A percentile compares a stretch with the other conserved stretches of the same genome.
Conservation (phyloP, 2,113 vertebrate species). For the Onychostruthus taczanowskii region DNA sequence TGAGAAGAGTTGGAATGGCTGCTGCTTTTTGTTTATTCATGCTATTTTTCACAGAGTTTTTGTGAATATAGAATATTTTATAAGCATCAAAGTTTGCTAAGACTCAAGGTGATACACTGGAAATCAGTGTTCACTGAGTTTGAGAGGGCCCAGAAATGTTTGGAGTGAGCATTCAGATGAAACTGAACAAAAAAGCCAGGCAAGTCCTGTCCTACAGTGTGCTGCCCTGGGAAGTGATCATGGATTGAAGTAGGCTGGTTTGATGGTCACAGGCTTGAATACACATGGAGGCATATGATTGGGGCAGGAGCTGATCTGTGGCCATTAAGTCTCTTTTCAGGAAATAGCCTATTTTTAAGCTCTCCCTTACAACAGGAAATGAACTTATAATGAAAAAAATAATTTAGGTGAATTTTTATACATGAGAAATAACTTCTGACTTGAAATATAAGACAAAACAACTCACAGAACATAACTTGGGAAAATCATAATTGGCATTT, state of each 20-base stretch:
- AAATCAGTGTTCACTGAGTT: not conserved
- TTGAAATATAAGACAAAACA: not conserved
- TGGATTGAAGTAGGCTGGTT: fast-evolving
- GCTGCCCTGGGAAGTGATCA: not conserved
- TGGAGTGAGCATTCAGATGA: not conserved
- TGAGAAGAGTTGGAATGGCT: not conserved
- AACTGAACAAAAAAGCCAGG: not conserved
- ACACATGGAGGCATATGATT: not conserved
- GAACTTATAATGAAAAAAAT: not conserved
- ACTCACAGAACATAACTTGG: not conserved
- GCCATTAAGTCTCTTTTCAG: not conserved
- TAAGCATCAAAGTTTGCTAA: not conserved
- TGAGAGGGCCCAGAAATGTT: not conserved
- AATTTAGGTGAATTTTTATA: not conserved
- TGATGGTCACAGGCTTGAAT: not conserved
- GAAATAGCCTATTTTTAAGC: not conserved
- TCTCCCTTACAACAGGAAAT: not conserved
- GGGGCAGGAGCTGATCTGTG: not conserved
- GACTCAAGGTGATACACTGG: not conserved
- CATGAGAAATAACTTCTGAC: not conserved
- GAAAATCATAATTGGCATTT: not conserved
- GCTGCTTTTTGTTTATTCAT: not conserved
- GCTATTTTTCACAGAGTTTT: not conserved
- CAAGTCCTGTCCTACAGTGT: not conserved
- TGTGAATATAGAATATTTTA: not conserved